These are phyloP conservation scores for Stratiomys singularior DNA, from an alignment of 2,888 invertebrate genomes.

Conservation along the genomic window DNA sequence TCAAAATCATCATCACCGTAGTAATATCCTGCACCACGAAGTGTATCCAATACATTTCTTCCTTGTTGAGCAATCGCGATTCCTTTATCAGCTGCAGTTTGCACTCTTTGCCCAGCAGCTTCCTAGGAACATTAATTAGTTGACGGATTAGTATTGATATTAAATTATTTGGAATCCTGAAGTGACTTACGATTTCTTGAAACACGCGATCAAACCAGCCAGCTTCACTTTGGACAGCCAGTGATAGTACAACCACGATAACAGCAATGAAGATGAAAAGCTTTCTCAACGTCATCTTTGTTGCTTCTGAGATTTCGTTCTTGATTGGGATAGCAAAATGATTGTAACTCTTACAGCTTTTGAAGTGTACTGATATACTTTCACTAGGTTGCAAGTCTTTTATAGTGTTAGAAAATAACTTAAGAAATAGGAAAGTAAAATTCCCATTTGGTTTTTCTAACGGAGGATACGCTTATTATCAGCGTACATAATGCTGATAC, in stretches of 20 bases:
- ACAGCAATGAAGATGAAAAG: conserved; percentile 38
- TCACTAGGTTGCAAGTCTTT: too few relatives aligned
- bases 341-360: too few relatives aligned
- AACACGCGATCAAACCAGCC: conserved; percentile 29
- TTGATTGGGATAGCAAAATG: too few relatives aligned
- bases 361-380: too few relatives aligned
- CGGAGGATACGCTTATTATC: too few relatives aligned
- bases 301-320: background rate
- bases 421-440: too few relatives aligned
- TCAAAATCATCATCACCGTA: too few relatives aligned
- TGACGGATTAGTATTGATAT: background rate
- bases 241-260: conserved; percentile 12
- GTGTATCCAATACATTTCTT: conserved; percentile 22
- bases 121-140: background rate
- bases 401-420: too few relatives aligned
- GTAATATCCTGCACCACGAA: background rate
- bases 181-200: conserved; percentile 23
- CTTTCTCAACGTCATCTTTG: conserved; percentile 37
- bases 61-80: conserved; percentile 35
- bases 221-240: conserved; percentile 32
- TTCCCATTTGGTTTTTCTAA: too few relatives aligned
- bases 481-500: too few relatives aligned
- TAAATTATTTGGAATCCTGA: too few relatives aligned
- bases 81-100: background rate
- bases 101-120: conserved; percentile 7